Percentiles rank a stretch among this genome's conserved stretches.
These are phyloP conservation scores for Cantharis lateralis DNA, from an alignment of 2,888 invertebrate species.

Conservation along the genomic window DNA sequence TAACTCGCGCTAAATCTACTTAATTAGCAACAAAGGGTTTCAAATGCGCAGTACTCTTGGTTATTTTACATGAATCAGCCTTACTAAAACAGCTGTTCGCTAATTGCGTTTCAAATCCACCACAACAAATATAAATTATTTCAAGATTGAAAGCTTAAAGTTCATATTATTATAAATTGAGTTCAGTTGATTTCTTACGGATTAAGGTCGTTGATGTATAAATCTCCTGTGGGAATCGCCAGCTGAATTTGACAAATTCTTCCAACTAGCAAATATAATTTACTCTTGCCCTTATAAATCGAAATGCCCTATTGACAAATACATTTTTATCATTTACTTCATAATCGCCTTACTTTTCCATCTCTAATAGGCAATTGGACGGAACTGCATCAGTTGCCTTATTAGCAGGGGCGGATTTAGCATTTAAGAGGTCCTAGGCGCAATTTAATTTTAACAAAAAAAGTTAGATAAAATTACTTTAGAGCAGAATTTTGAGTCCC, in stretches of 20 bases:
- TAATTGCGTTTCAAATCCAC: slow-evolving; percentile 33
- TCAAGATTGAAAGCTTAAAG: background rate
- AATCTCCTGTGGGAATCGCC: background rate
- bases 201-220: background rate
- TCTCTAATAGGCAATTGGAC: background rate
- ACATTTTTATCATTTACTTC: background rate
- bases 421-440: no score
- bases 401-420: no score
- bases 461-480: no score
- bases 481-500: no score
- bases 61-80: slow-evolving; percentile 38
- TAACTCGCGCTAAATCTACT: slow-evolving; percentile 11
- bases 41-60: slow-evolving; percentile 31
- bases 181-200: background rate
- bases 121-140: slow-evolving; percentile 8
- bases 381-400: background rate
- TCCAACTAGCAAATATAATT: background rate
- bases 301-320: background rate
- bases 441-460: no score
- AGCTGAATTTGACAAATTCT: background rate
- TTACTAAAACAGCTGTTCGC: slow-evolving; percentile 26
- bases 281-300: background rate
- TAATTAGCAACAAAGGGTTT: slow-evolving; percentile 33
- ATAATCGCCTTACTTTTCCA: background rate
- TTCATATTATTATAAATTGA: background rate